Evolutionary conservation across 2,888 invertebrate species (phyloP), one percentile per base, ranked within the genome.

Genomic region (Meliscaeva auricollis): DNA sequence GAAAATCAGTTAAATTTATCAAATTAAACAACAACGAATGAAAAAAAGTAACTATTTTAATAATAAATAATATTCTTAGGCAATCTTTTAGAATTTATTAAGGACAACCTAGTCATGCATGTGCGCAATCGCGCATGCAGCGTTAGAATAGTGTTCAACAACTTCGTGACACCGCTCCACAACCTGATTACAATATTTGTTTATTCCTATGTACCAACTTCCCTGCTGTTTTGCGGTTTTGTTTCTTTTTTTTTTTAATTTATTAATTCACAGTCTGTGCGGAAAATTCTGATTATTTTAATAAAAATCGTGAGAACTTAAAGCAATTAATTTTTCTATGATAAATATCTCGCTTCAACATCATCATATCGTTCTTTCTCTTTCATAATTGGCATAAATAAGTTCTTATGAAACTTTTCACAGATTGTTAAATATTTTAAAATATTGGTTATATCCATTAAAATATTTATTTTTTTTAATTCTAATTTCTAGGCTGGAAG

Each of bases 401-500:
- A n/a, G n/a, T n/a, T n/a, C n/a, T 9, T 9, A 38, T 9, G 11
- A 38, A 38, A 11, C 8, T 38, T 38, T 38, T 11, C 35, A 38
- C 11, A 38, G 35, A 38, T 38, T 38, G 35, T 11, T 38, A 11
- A 38, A 38, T 9, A 9, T 8, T 38, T 38, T 11, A 38, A 38
- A 38, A 5, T 38, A n/a, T n/a, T n/a, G n/a, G n/a, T 9, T 1
- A 38, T 5, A 26, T 26, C 4, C 2, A 26, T 9, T 9, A 38
- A 9, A 2, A 5, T 38, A 38, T 38, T 38, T 38, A 38, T 38
- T 32, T 4, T 32, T 4, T 32, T 4, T 38, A 9, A 9, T 8
- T 38, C 41, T 9, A 35, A 41, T 77, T 60, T 58, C 44, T 68
- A 97, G 97, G 95, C 96, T 90, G 97, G 97, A 60, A 96, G 96